A percentile compares a stretch with the other conserved stretches of the same genome.
phyloP scores from a whole-genome alignment of 2,888 invertebrate genomes.

The Lycia hirtaria region DNA sequence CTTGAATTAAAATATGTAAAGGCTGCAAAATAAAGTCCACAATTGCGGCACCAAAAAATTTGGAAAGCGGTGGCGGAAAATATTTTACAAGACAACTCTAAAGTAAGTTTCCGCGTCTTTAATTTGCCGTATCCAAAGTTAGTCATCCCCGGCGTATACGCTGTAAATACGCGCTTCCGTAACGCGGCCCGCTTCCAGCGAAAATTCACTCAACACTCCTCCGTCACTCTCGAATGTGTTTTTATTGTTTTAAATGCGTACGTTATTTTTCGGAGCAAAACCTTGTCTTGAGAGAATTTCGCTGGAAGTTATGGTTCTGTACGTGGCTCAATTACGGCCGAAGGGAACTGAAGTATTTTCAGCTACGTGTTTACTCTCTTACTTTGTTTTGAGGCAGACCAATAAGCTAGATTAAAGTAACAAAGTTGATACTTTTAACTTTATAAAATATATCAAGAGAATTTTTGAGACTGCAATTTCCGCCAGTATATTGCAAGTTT shows the following conservation, averaged over 20 bases:
- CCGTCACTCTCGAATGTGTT: conserved; percentile 69
- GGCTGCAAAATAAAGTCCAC: no score
- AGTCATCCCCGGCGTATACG: conserved; percentile 30
- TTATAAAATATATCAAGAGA: neutral
- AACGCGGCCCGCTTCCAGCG: conserved; percentile 50
- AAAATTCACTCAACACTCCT: conserved; percentile 75
- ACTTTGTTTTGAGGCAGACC: conserved; percentile 36
- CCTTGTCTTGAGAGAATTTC: conserved; percentile 59
- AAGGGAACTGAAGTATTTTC: conserved; percentile 49
- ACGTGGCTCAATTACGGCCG: conserved; percentile 67
- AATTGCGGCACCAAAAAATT: no score
- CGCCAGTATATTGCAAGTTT: no score
- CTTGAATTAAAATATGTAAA: no score
- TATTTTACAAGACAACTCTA: neutral
- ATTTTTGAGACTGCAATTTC: no score
- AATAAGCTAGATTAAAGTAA: conserved; percentile 25
- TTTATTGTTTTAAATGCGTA: conserved; percentile 81
- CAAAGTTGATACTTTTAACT: conserved; percentile 9
- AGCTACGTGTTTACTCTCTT: conserved; percentile 43
- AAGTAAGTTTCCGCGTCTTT: neutral
- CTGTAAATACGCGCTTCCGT: conserved; percentile 53
- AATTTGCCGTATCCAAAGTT: conserved; percentile 50
- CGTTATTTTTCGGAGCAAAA: conserved; percentile 71
- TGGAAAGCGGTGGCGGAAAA: no score
- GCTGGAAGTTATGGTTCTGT: conserved; percentile 64